Conservation (phyloP, 2,113 vertebrate genomes). For the Protomyctophum bolini region DNA sequence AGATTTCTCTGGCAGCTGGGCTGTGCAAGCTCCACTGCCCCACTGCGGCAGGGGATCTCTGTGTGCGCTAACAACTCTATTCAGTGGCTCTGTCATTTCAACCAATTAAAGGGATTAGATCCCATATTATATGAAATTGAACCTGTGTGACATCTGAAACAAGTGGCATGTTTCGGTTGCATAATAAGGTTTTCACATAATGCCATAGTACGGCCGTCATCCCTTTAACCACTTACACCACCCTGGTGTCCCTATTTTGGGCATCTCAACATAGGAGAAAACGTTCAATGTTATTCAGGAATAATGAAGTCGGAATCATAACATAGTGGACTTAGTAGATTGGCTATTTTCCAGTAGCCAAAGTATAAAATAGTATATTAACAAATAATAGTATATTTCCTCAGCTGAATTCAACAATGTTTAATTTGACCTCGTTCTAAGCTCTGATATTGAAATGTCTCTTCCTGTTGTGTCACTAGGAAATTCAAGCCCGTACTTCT, state of each 20-base stretch:
- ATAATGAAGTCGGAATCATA: too few relatives aligned
- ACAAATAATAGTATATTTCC: background rate
- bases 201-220: too few relatives aligned
- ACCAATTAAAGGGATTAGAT: constrained; percentile 58
- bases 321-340: too few relatives aligned
- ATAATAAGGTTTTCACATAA: too few relatives aligned
- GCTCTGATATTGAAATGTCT: background rate
- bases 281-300: too few relatives aligned
- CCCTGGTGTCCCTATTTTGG: too few relatives aligned
- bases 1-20: constrained; percentile 62
- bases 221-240: too few relatives aligned
- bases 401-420: background rate
- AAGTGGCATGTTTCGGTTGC: background rate
- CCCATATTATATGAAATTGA: constrained; percentile 28
- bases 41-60: constrained; percentile 44
- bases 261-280: too few relatives aligned
- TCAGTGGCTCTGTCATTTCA: constrained; percentile 60
- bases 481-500: constrained; percentile 83
- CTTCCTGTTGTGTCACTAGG: constrained; percentile 67
- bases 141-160: constrained; percentile 51
- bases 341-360: too few relatives aligned
- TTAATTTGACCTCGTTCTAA: background rate
- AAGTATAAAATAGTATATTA: too few relatives aligned
- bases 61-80: constrained; percentile 50
- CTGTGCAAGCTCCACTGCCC: constrained; percentile 39